phyloP scores from a whole-genome alignment of 64 coral and sea anemone species.

The Porites australiensis region DNA sequence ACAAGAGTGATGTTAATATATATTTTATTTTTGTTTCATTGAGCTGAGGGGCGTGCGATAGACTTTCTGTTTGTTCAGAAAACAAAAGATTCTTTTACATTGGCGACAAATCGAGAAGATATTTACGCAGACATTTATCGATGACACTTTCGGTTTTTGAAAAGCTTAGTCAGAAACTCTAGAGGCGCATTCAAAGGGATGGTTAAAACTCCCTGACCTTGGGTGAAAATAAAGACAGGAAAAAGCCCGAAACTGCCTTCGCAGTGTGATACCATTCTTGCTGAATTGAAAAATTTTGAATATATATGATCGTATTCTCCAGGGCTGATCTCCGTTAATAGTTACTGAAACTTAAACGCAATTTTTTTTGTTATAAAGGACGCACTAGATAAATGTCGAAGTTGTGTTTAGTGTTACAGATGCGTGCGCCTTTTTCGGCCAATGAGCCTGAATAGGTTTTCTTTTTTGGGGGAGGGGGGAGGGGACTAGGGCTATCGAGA shows the following conservation, averaged over 20 bases:
- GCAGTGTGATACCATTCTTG: neutral
- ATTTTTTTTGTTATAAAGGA: too few relatives aligned
- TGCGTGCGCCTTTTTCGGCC: too few relatives aligned
- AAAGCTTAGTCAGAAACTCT: too few relatives aligned
- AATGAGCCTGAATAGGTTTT: too few relatives aligned
- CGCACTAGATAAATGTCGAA: too few relatives aligned
- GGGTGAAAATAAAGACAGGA: neutral
- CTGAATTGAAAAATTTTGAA: too few relatives aligned
- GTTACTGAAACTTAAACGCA: too few relatives aligned
- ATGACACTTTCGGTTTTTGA: neutral
- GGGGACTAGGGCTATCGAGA: too few relatives aligned
- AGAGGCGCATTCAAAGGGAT: neutral
- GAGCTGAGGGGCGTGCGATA: neutral
- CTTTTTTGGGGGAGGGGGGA: too few relatives aligned
- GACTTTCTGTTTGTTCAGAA: neutral
- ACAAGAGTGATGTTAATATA: neutral
- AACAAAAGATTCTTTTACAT: neutral
- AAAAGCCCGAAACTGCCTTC: neutral
- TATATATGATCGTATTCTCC: too few relatives aligned
- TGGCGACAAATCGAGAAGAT: neutral
- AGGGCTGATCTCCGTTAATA: too few relatives aligned
- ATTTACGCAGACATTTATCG: neutral
- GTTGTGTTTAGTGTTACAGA: too few relatives aligned
- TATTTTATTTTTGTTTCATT: neutral
- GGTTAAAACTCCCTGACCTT: neutral